Evolutionary conservation across 2,888 invertebrate species (phyloP), one percentile per base, ranked within the genome.

Genomic region (Hydraecia micacea): DNA sequence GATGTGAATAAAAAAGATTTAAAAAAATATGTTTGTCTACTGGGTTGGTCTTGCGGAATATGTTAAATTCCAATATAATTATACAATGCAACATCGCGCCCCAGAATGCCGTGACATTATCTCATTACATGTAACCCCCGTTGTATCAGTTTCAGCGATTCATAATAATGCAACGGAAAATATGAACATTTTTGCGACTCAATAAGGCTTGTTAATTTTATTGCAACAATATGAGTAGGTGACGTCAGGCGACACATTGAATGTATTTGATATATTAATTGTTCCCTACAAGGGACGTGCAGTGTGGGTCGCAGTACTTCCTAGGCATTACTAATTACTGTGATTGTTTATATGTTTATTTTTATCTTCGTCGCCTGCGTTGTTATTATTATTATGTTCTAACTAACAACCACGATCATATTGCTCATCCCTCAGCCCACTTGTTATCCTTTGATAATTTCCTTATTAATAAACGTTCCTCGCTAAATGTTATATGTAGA

Each of bases 111-210:
- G 32, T 32, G 32, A 62, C 49, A 36, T 78, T 74, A 81, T 81
- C 71, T 78, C 65, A 28, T 63, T 49, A 21, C 15, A 62, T 79
- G 36, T 58, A 21, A 62, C 6, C 32, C n/a, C 32, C 25, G 25
- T 3, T 42, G 36, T 67, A 73, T 68, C 65, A 36, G 46, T 84
- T 84, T 60, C n/a, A 68, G 63, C 46, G 58, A 72, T 60, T 36
- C 15, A 84, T 63, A 25, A 32, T 52, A 55, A 18, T 58, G 4
- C 28, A 62, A 36, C n/a, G 52, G 73, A 71, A 79, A 75, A 73
- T 73, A 76, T 15, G 5, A 32, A 73, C n/a, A 2, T 39, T 80
- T 55, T 68, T 8, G 11, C n/a, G 32, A 71, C 46, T n/a, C 13
- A 28, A 72, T 49, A 49, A 49, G 73, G 68, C 39, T 71, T 39